phyloP scores from a whole-genome alignment of 2,113 vertebrate species.

The Cephalopterus ornatus region DNA sequence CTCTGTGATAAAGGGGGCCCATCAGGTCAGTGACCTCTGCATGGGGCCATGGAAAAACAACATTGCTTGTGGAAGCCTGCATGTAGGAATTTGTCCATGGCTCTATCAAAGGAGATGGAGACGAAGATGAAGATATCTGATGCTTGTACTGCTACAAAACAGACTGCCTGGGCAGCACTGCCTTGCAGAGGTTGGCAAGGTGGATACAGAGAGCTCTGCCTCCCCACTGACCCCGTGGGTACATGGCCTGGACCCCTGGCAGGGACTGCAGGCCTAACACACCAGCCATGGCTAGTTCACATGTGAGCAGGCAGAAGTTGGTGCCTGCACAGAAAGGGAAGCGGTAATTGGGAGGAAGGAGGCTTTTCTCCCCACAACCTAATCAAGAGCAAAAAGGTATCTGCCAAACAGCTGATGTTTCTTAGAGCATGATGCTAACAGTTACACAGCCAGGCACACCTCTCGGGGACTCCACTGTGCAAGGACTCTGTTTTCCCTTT shows the following conservation, averaged over 20 bases:
- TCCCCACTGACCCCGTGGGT: background rate
- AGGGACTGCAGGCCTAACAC: background rate
- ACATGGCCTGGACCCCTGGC: background rate
- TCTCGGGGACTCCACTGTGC: fast-evolving
- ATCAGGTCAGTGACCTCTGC: background rate
- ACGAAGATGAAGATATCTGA: background rate
- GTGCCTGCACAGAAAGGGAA: background rate
- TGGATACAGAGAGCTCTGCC: background rate
- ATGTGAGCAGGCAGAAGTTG: background rate
- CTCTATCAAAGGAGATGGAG: background rate
- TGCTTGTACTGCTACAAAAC: background rate
- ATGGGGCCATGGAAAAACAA: background rate
- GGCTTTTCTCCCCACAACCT: background rate
- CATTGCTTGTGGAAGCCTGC: background rate
- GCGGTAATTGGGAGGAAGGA: background rate
- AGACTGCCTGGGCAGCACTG: background rate
- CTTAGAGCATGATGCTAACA: background rate
- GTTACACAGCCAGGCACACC: background rate
- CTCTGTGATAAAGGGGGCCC: background rate
- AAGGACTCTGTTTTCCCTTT: conserved; percentile 2
- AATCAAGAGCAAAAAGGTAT: background rate
- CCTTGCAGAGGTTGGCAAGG: background rate
- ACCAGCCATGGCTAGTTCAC: background rate
- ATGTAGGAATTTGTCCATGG: background rate
- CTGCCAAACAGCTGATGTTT: background rate